Evolutionary conservation across 2,113 vertebrate species (phyloP).

Genomic region (Saguinus imperator): DNA sequence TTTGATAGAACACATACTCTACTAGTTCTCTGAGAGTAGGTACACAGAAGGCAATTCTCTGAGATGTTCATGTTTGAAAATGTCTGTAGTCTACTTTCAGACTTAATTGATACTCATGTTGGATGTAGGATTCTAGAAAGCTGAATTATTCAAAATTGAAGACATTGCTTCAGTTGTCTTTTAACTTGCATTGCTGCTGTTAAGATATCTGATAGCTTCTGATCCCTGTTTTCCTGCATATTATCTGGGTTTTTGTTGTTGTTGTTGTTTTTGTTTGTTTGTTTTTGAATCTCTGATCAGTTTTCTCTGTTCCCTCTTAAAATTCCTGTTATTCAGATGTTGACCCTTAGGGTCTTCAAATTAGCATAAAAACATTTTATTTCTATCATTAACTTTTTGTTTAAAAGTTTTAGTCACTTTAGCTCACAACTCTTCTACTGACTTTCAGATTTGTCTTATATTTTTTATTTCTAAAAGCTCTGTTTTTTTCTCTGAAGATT

Average conservation of each 20-base stretch:
- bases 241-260: neutral
- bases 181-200: neutral
- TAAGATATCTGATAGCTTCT: neutral
- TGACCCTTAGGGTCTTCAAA: neutral
- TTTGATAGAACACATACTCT: neutral
- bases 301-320: neutral
- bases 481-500: conserved; percentile 14
- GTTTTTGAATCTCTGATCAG: neutral
- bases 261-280: neutral
- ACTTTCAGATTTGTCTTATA: neutral
- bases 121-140: neutral
- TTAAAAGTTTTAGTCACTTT: conserved; percentile 29
- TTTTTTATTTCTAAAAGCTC: conserved; percentile 2
- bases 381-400: conserved; percentile 16
- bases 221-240: neutral
- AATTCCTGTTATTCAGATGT: neutral
- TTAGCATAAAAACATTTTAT: neutral
- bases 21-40: neutral
- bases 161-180: neutral
- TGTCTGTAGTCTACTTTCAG: neutral
- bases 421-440: neutral
- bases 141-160: neutral
- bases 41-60: neutral
- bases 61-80: neutral
- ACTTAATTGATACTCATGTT: neutral